phyloP scores from a whole-genome alignment of 2,113 vertebrate species.

The Sinocyclocheilus anophthalmus region DNA sequence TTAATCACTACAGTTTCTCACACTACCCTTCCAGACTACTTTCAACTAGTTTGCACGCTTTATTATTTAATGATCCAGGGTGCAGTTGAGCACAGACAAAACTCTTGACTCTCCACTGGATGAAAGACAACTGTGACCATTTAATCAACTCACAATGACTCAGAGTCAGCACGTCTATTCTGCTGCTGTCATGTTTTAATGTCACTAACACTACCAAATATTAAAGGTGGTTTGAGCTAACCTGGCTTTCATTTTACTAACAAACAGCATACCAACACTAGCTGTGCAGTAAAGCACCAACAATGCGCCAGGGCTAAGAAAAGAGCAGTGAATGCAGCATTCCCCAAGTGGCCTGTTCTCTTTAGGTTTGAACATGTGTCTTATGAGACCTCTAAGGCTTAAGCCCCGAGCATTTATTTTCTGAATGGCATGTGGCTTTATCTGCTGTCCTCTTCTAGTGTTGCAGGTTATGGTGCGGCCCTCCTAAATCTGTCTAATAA shows the following conservation, averaged over 20 bases:
- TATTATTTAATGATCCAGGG: too few relatives aligned
- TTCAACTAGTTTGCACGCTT: too few relatives aligned
- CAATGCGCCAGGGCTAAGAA: slow-evolving; percentile 13
- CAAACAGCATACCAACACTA: neutral
- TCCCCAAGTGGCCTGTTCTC: slow-evolving; percentile 36
- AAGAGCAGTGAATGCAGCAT: slow-evolving; percentile 3
- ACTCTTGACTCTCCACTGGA: neutral
- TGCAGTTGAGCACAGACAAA: too few relatives aligned
- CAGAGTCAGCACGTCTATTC: neutral
- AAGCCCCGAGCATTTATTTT: slow-evolving; percentile 19
- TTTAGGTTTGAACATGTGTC: slow-evolving; percentile 45
- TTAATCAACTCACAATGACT: neutral
- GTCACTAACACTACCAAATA: neutral
- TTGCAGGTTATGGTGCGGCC: slow-evolving; percentile 7
- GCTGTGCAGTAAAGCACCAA: neutral
- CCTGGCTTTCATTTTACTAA: too few relatives aligned
- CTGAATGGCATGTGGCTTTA: neutral
- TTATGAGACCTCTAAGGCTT: slow-evolving; percentile 35
- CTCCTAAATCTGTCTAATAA: slow-evolving; percentile 35
- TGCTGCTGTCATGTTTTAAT: neutral
- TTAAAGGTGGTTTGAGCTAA: neutral
- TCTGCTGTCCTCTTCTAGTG: slow-evolving; percentile 1
- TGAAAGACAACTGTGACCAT: neutral
- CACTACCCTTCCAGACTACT: too few relatives aligned
- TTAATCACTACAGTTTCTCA: too few relatives aligned